These are phyloP conservation scores for Sclerurus mexicanus DNA, from an alignment of 2,113 vertebrate genomes.

Conservation along the genomic window DNA sequence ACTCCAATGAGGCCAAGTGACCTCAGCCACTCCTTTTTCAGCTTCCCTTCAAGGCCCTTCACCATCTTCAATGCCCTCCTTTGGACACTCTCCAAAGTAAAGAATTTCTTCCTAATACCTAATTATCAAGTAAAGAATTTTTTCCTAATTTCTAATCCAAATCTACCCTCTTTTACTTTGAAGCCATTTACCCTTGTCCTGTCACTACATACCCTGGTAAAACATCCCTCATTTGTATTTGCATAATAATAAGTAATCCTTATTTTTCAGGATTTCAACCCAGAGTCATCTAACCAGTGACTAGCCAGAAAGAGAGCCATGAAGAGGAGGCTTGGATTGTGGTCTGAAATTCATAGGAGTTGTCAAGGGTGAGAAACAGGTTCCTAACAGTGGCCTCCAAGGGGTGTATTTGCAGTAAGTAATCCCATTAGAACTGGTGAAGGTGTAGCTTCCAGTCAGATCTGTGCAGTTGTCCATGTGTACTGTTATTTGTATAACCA, in stretches of 20 bases:
- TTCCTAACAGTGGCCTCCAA: rapidly evolving
- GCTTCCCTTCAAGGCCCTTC: not conserved
- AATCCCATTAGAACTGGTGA: rapidly evolving
- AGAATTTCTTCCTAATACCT: not conserved
- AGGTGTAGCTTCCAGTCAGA: not conserved
- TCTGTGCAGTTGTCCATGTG: rapidly evolving
- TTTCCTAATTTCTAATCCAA: not conserved
- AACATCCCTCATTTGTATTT: rapidly evolving
- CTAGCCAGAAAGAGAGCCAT: not conserved
- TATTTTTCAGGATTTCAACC: not conserved
- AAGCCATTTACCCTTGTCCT: not conserved
- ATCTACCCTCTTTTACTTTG: not conserved
- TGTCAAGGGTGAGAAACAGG: not conserved
- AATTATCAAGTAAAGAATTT: not conserved
- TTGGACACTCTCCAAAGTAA: not conserved
- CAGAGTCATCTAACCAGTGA: no score
- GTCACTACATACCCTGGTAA: not conserved
- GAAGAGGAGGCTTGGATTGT: not conserved
- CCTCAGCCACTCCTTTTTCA: not conserved
- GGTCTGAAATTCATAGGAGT: not conserved
- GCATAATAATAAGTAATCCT: not conserved
- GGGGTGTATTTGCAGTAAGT: not conserved
- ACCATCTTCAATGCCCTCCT: not conserved
- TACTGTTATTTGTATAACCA: rapidly evolving
- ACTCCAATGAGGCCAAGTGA: not conserved